Conservation (phyloP, 2,797 vertebrate species). For the Pagetopsis macropterus region DNA sequence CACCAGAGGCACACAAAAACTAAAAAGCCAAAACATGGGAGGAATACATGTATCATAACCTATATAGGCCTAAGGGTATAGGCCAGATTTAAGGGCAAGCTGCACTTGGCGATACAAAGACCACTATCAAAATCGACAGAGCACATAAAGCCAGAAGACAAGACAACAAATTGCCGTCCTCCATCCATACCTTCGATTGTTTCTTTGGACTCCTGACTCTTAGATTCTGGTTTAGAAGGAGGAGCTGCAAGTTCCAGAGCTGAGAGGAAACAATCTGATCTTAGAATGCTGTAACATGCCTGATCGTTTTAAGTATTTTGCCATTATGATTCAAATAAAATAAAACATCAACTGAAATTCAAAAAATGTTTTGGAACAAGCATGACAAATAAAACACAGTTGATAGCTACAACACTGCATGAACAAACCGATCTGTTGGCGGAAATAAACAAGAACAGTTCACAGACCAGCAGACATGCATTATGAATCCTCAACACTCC, state of each 20-base stretch:
- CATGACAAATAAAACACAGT: not conserved
- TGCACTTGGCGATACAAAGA: constrained; percentile 26
- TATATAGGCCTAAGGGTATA: not conserved
- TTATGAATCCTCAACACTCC: not conserved
- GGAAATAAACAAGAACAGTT: not conserved
- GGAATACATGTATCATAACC: not conserved
- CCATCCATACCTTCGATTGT: constrained; percentile 55
- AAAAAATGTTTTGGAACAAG: not conserved
- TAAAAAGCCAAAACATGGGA: not conserved
- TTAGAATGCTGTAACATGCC: constrained; percentile 18
- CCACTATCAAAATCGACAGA: constrained; percentile 23
- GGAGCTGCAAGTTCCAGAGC: constrained; percentile 47
- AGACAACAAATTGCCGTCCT: constrained; percentile 2
- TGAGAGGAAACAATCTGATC: constrained; percentile 45
- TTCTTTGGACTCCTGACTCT: constrained; percentile 54
- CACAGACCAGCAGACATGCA: constrained; percentile 10
- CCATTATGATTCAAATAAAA: not conserved
- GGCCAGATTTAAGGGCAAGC: not conserved
- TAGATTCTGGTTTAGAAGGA: constrained; percentile 45
- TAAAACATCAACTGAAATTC: not conserved
- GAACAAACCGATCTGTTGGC: not conserved
- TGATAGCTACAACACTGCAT: not conserved
- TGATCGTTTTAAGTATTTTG: not conserved
- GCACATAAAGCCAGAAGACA: constrained; percentile 32
- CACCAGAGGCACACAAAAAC: constrained; percentile 7